These are phyloP conservation scores for Tyrannus savana DNA, from an alignment of 2,113 vertebrate species.

Conservation along the genomic window DNA sequence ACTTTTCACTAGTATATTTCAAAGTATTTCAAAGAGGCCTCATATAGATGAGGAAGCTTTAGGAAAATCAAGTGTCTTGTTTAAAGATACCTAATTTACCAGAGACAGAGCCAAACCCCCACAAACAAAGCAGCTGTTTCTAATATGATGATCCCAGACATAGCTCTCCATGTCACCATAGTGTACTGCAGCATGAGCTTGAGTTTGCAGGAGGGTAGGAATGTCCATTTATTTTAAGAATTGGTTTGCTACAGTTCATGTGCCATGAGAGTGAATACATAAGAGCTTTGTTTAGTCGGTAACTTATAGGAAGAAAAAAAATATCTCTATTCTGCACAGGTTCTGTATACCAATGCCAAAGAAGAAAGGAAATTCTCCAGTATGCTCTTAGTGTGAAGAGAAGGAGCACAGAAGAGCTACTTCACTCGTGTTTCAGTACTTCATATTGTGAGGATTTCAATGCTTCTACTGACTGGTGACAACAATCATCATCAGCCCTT, in stretches of 20 bases:
- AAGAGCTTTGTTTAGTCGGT: not conserved
- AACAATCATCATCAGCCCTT: not conserved
- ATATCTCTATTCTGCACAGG: not conserved
- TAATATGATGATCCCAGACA: not conserved
- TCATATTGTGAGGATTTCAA: not conserved
- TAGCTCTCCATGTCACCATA: not conserved
- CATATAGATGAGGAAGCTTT: not conserved
- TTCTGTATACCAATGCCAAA: not conserved
- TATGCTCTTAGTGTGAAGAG: not conserved
- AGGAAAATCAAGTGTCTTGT: not conserved
- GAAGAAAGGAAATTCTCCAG: not conserved
- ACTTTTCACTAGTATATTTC: not conserved
- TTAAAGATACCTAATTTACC: not conserved
- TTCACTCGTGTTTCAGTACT: not conserved
- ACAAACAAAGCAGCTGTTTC: not conserved
- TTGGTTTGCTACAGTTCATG: not conserved
- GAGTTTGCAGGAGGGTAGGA: not conserved
- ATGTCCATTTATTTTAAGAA: not conserved
- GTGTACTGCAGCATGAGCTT: not conserved
- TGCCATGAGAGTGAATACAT: not conserved
- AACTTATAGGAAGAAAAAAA: not conserved
- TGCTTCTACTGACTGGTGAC: not conserved
- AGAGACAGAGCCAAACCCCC: not conserved
- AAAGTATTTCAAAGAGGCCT: not conserved
- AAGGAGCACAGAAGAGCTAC: not conserved